phyloP scores from a whole-genome alignment of 2,888 invertebrate species.

The Caenorhabditis drosophilae region DNA sequence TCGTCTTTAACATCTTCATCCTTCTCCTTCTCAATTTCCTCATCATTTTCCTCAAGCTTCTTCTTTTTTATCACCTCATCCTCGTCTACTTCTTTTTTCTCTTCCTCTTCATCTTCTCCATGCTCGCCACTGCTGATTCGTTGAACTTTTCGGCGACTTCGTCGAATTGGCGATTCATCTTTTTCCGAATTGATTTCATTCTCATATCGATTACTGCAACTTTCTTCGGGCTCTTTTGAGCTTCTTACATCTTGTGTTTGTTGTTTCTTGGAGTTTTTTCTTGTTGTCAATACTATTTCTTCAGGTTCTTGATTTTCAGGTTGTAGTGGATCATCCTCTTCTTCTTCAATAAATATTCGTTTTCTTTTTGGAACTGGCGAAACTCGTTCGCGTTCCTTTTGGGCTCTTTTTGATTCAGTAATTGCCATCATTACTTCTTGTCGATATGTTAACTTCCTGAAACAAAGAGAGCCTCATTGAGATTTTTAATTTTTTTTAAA shows the following conservation, averaged over 20 bases:
- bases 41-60: conserved; percentile 1
- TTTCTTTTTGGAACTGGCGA: conserved; percentile 11
- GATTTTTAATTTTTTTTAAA: too few relatives aligned
- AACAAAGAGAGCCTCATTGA: too few relatives aligned
- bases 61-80: conserved; percentile 3
- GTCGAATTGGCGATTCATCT: conserved; percentile 17
- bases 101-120: conserved; percentile 4
- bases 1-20: conserved; percentile 14
- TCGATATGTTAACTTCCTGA: conserved; percentile 10
- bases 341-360: conserved; percentile 26
- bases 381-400: neutral
- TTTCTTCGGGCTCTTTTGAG: conserved; percentile 1
- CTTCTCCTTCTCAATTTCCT: neutral
- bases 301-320: neutral
- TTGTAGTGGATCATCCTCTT: conserved; percentile 10
- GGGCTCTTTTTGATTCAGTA: conserved; percentile 17
- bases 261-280: neutral
- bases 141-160: conserved; percentile 3
- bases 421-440: conserved; percentile 24
- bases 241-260: neutral
- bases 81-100: conserved; percentile 9
- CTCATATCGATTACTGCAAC: conserved; percentile 11
- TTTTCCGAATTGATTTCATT: conserved; percentile 4
- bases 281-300: neutral
- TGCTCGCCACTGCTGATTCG: conserved; percentile 4